These are phyloP conservation scores for Holothuria leucospilota DNA, from an alignment of 53 echinoderm and acorn worm genomes.

Conservation along the genomic window DNA sequence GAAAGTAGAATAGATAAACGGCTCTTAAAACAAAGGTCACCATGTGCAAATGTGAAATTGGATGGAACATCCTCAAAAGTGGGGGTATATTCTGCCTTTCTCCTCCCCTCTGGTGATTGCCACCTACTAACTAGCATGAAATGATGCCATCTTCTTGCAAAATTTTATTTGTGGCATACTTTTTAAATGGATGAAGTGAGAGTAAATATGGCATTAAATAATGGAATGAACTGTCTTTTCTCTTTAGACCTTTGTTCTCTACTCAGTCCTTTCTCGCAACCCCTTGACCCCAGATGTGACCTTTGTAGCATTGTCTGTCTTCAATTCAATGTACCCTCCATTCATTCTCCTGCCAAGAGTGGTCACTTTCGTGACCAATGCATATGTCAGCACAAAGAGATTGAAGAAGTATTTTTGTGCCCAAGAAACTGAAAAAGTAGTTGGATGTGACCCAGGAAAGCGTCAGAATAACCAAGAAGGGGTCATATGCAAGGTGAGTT, in stretches of 20 bases:
- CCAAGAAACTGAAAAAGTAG: constrained; percentile 79
- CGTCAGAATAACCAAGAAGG: background rate
- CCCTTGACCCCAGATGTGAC: constrained; percentile 87
- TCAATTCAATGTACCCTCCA: constrained; percentile 84
- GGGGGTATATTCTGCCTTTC: too few relatives aligned
- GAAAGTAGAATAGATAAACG: too few relatives aligned
- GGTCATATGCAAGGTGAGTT: constrained; percentile 18
- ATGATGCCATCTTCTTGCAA: too few relatives aligned
- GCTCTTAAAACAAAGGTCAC: too few relatives aligned
- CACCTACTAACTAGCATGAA: too few relatives aligned
- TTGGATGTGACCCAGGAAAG: constrained; percentile 3
- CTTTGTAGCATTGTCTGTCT: constrained; percentile 80
- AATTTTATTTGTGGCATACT: too few relatives aligned
- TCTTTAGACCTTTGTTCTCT: constrained; percentile 74
- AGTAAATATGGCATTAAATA: too few relatives aligned
- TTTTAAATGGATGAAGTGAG: too few relatives aligned
- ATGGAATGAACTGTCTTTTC: background rate
- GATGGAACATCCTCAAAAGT: too few relatives aligned
- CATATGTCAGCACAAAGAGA: constrained; percentile 75
- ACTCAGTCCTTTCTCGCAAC: constrained; percentile 67
- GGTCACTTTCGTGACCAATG: constrained; percentile 81
- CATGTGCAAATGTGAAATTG: too few relatives aligned
- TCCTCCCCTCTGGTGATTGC: too few relatives aligned
- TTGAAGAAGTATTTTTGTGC: constrained; percentile 77
- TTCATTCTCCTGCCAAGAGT: constrained; percentile 80